phyloP scores from a whole-genome alignment of 2,888 invertebrate genomes.

The Oxycera nigricornis region DNA sequence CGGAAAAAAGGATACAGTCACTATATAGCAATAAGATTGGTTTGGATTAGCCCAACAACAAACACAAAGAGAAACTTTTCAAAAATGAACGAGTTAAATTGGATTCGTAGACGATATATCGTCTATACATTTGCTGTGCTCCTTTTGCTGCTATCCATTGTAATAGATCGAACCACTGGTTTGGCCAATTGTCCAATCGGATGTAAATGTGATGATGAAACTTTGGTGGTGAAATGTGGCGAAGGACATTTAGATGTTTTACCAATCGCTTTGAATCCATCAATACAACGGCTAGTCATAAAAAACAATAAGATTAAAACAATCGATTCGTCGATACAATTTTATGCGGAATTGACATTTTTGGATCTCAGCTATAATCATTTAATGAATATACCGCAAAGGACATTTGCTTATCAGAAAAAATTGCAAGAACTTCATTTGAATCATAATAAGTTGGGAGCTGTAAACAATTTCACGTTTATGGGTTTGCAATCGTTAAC shows the following conservation, averaged over 20 bases:
- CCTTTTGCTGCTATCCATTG: slow-evolving; percentile 20
- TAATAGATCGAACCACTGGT: slow-evolving; percentile 50
- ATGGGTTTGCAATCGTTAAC: slow-evolving; percentile 78
- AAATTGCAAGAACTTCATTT: slow-evolving; percentile 83
- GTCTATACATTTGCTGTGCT: not conserved
- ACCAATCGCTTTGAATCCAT: slow-evolving; percentile 90
- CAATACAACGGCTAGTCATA: slow-evolving; percentile 83
- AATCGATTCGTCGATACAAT: slow-evolving; percentile 87
- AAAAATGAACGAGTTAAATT: slow-evolving; percentile 2
- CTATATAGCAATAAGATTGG: not conserved
- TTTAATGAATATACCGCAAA: slow-evolving; percentile 79
- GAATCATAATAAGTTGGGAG: slow-evolving; percentile 84
- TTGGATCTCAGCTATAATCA: slow-evolving; percentile 86
- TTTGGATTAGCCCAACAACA: slow-evolving; percentile 1
- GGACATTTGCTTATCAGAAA: slow-evolving; percentile 80
- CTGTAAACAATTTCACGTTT: slow-evolving; percentile 80
- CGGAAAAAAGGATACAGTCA: not conserved
- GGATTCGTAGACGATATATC: not conserved
- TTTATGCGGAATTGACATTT: slow-evolving; percentile 85
- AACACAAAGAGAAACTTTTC: not conserved
- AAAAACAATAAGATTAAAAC: slow-evolving; percentile 87
- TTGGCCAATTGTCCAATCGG: slow-evolving; percentile 84
- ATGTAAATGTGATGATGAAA: slow-evolving; percentile 90
- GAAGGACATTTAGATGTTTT: slow-evolving; percentile 86
- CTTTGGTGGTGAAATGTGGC: slow-evolving; percentile 84